phyloP scores from a whole-genome alignment of 2,113 vertebrate species.

The Cairina moschata region DNA sequence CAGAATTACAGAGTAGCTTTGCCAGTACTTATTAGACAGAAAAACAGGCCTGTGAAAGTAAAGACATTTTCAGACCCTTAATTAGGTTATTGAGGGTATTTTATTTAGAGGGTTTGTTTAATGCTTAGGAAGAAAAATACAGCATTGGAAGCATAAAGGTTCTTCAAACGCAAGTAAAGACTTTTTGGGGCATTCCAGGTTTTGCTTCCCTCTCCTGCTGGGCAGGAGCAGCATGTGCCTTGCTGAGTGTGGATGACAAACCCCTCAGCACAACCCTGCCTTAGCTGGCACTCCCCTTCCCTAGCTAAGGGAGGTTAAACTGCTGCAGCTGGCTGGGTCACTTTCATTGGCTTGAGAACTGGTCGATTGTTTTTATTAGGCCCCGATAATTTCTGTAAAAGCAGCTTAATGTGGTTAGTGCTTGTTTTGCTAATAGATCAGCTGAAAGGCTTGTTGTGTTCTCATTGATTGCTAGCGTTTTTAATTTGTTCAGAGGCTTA shows the following conservation, averaged over 20 bases:
- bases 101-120: not conserved
- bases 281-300: fast-evolving
- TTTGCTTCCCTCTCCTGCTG: not conserved
- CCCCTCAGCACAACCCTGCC: not conserved
- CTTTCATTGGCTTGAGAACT: not conserved
- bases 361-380: not conserved
- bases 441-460: not conserved
- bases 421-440: not conserved
- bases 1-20: constrained; percentile 20
- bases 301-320: not conserved
- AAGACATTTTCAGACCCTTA: not conserved
- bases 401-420: not conserved
- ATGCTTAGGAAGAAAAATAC: not conserved
- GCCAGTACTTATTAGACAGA: constrained; percentile 22
- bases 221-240: not conserved
- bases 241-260: not conserved
- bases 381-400: not conserved
- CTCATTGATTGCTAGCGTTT: not conserved
- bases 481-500: not conserved
- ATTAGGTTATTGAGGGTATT: not conserved
- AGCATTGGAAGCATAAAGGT: not conserved
- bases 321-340: not conserved
- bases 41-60: constrained; percentile 16
- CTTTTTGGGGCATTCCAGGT: not conserved
- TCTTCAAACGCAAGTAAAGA: not conserved